These are phyloP conservation scores for Luffia ferchaultella DNA, from an alignment of 2,888 invertebrate species.

Conservation along the genomic window DNA sequence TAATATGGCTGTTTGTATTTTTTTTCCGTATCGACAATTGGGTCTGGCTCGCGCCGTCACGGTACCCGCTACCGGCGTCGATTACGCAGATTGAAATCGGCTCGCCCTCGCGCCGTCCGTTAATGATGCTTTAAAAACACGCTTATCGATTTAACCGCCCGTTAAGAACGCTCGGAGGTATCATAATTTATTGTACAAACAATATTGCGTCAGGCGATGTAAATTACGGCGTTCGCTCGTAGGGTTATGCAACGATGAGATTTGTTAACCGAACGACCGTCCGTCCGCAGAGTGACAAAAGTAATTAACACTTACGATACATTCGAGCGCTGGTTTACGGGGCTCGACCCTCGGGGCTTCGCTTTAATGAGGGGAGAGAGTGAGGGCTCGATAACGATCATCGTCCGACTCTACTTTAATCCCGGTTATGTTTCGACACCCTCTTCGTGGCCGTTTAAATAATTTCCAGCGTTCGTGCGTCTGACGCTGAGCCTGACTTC, in stretches of 20 bases:
- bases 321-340: conserved; percentile 48
- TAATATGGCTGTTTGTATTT: no score
- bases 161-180: conserved; percentile 52
- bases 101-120: conserved; percentile 46
- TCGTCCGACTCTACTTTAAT: conserved; percentile 24
- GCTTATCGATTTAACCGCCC: conserved; percentile 56
- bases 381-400: conserved; percentile 35
- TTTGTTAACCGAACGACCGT: conserved; percentile 49
- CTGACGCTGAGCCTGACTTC: background rate
- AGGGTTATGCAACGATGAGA: conserved; percentile 46
- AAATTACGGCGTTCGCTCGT: conserved; percentile 47
- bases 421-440: conserved; percentile 20
- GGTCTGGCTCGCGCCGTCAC: conserved; percentile 28
- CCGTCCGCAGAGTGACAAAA: conserved; percentile 52
- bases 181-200: conserved; percentile 57
- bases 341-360: conserved; percentile 37
- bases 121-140: conserved; percentile 62
- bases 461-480: background rate
- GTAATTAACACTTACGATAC: conserved; percentile 61
- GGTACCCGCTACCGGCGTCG: conserved; percentile 38
- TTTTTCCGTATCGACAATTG: conserved; percentile 33
- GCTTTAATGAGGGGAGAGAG: conserved; percentile 33
- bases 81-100: conserved; percentile 58
- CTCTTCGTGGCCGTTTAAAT: conserved; percentile 1
- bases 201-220: conserved; percentile 47